phyloP scores from a whole-genome alignment of 2,797 vertebrate genomes.

The Poeciliopsis turneri region DNA sequence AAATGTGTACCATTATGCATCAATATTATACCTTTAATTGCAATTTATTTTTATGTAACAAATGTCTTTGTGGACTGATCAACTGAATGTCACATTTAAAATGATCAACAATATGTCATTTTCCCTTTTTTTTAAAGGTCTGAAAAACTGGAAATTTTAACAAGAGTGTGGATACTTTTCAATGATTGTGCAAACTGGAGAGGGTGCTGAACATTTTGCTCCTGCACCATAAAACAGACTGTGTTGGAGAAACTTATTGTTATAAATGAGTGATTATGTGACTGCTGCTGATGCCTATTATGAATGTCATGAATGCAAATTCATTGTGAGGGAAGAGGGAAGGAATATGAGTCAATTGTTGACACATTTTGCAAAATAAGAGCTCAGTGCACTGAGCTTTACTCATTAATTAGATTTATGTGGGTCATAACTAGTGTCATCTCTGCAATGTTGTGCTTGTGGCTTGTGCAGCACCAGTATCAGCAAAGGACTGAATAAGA shows the following conservation, averaged over 20 bases:
- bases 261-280: background rate
- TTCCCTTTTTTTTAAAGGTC: background rate
- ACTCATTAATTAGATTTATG: conserved; percentile 8
- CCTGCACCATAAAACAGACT: background rate
- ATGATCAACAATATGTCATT: background rate
- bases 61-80: background rate
- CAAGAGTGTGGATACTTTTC: background rate
- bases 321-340: background rate
- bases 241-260: background rate
- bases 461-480: background rate
- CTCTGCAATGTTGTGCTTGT: background rate
- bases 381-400: background rate
- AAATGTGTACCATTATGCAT: no score
- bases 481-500: background rate
- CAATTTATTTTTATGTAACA: background rate
- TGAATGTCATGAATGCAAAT: background rate
- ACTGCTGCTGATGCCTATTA: background rate
- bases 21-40: no score
- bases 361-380: background rate
- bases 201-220: background rate
- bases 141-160: background rate
- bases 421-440: conserved; percentile 4
- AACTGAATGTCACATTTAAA: background rate
- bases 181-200: background rate
- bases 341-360: background rate